Evolutionary conservation across 2,888 invertebrate genomes (phyloP), one percentile per base, ranked within the genome.

Genomic region (Ormyrus pomaceus): DNA sequence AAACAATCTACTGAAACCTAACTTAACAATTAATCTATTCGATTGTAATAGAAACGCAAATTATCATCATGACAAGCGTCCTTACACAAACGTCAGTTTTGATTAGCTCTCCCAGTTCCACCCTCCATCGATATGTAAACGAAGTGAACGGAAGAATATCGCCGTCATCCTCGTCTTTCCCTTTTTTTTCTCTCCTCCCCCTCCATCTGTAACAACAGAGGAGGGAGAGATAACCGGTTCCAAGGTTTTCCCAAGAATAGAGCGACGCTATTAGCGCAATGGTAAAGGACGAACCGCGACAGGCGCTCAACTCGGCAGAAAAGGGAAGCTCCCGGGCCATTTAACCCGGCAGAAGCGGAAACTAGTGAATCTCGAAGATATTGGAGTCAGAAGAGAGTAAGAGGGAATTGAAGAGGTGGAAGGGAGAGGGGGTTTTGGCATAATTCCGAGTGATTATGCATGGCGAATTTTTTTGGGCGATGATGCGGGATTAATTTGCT

Each of bases 201-300:
- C 34, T 34, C 34, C 34, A 3, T 34, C 34, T 34, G 34, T 34
- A n/a, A 7, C 50, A 50, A 48, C 59, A 34, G 50, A 13, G 51
- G 50, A 53, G 19, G 55, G 10, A 71, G 53, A 55, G 34, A 48
- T 2, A 59, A n/a, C 58, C 34, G 34, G 0, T 34, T 34, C 55
- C 8, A 73, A 64, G 64, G 45, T 55, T 48, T 34, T 4, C 34
- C 55, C 9, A 11, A 19, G 59, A 59, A n/a, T 34, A 10, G 51
- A 62, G 58, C 34, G 34, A 34, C 34, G 34, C 72, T 77, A 71
- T 77, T 77, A 72, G 59, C 62, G 45, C 62, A 66, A 66, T 53
- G 34, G 61, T 61, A 72, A 53, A n/a, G 53, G 58, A 65, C 58
- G 76, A 59, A 7, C 53, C 61, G 19, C 4, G 59, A 61, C 66